phyloP scores from a whole-genome alignment of 1,140 invertebrate genomes.

The Vollenhovia emeryi region DNA sequence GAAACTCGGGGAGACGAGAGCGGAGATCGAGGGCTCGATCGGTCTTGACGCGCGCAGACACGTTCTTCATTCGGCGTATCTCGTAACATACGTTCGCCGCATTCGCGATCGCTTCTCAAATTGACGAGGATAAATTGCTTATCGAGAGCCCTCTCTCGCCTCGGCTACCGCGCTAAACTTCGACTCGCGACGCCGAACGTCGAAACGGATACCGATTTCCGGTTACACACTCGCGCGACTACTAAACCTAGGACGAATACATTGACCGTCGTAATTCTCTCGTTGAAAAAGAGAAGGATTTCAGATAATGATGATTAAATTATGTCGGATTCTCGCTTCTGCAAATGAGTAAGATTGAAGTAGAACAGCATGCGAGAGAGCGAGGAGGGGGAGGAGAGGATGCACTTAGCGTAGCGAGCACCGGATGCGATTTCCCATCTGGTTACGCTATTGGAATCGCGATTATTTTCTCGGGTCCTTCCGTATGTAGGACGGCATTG shows the following conservation, averaged over 20 bases:
- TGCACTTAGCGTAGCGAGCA: slow-evolving; percentile 14
- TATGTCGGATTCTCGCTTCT: not conserved
- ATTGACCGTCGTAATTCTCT: not conserved
- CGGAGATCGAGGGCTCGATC: slow-evolving; percentile 26
- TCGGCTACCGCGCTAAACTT: not conserved
- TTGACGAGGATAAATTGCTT: not conserved
- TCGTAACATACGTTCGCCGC: not conserved
- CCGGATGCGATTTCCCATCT: not conserved
- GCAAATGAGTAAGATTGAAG: not conserved
- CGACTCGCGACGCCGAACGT: not conserved
- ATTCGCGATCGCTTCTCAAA: not conserved
- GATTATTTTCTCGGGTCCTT: slow-evolving; percentile 12
- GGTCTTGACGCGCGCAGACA: not conserved
- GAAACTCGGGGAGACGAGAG: not conserved
- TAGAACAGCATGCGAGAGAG: not conserved
- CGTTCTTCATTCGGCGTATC: not conserved
- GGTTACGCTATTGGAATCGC: slow-evolving; percentile 26
- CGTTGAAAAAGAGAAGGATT: not conserved
- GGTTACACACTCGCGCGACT: not conserved
- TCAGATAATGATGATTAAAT: not conserved
- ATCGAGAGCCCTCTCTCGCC: not conserved
- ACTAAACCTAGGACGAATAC: not conserved
- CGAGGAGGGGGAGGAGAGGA: no score
- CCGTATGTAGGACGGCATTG: slow-evolving; percentile 12
- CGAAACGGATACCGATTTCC: not conserved